Base-by-base conservation (phyloP, 2,888 invertebrate genomes). In the Agrochola macilenta region DNA sequence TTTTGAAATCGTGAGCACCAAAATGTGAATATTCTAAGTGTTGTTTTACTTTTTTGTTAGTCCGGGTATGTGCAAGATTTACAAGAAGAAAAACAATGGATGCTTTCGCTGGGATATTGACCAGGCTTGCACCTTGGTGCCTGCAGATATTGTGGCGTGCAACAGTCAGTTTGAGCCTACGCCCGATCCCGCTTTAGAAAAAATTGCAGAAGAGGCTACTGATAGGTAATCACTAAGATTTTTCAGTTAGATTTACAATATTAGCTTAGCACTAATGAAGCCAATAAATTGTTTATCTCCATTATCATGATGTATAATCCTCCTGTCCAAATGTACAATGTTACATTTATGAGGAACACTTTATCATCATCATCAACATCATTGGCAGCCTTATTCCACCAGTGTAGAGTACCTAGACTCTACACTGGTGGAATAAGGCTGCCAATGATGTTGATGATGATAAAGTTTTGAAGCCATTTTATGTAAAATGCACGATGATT, bases 101-200 rank as follows among this genome's bases (percentile, higher is more conserved):
- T 89, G 93, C 0, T 96, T 96, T 83, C 92, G 93, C 57, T 98
- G 98, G 98, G 97, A 97, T 69, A 98, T 98, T 80, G 98, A 98
- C 80, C 98, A 98, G 90, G 95, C 97, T 17, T 98, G 98, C 74
- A 95, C 94, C n/a, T 93, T 98, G 77, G 97, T 97, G 69, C 98
- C 98, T 39, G 97, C 97, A 2, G 97, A 97, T 85, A 98, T 98
- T 77, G 98, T 98, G 82, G 98, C 96, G 71, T 97, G 97, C 71
- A 95, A 97, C 73, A 97, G 97, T 86, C 97, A 98, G 88, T 97
- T 97, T 88, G 97, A 97, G 87, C 96, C 97, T 0, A 95, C 97
- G 0, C 97, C 97, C 35, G 98, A 98, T 91, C 97, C 98, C 14
- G 97, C 97, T 52, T 91, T 97, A 30, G 98, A 98, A 90, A 96